Conservation (phyloP, 1,140 invertebrate genomes). For the Cotesia vestalis region DNA sequence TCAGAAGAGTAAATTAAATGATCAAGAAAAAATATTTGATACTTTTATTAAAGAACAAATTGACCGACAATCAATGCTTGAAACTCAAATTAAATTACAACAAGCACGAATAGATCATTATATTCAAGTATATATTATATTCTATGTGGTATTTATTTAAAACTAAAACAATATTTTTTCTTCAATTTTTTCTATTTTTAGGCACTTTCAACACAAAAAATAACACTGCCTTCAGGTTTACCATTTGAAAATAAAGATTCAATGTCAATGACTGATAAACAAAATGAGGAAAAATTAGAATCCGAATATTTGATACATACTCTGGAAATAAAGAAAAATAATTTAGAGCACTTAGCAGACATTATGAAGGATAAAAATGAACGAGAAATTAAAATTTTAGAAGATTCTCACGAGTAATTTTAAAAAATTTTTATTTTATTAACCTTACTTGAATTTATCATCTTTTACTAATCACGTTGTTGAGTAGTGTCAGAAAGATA, state of each 20-base stretch:
- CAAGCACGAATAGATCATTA: conserved; percentile 56
- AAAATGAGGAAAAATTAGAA: conserved; percentile 40
- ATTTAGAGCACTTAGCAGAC: conserved; percentile 53
- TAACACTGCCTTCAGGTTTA: background rate
- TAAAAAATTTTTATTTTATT: conserved; percentile 16
- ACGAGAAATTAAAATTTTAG: conserved; percentile 54
- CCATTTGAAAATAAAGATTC: conserved; percentile 5
- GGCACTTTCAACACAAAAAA: conserved; percentile 17
- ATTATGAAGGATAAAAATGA: conserved; percentile 57
- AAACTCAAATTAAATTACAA: conserved; percentile 58
- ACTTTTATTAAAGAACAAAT: conserved; percentile 52
- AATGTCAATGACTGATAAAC: conserved; percentile 7
- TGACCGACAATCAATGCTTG: conserved; percentile 53
- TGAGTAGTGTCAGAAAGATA: too few relatives aligned
- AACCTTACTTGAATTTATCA: too few relatives aligned
- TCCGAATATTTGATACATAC: conserved; percentile 49
- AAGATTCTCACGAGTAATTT: conserved; percentile 59
- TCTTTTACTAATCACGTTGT: too few relatives aligned
- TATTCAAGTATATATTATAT: conserved; percentile 49
- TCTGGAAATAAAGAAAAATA: conserved; percentile 54
- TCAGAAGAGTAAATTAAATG: conserved; percentile 47
- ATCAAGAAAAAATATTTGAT: conserved; percentile 57
- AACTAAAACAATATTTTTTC: background rate
- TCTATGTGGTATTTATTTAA: conserved; percentile 16
- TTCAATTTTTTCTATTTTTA: background rate